Evolutionary conservation across 2,797 vertebrate genomes (phyloP), one percentile per base, ranked within the genome.

Genomic region (Lagocephalus sceleratus): DNA sequence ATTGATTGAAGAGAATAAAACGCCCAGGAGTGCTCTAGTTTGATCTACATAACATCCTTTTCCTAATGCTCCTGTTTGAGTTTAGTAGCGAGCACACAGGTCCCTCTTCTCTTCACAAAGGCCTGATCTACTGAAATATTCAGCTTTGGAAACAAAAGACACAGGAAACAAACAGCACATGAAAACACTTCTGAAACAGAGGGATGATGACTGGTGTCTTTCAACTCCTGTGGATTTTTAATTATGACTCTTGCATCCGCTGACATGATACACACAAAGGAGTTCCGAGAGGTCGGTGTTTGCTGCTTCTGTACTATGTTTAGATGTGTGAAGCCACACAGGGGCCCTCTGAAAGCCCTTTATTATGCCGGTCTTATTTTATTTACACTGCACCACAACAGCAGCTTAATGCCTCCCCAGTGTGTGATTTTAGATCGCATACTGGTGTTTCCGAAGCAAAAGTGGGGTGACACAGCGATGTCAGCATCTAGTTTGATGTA

Each of bases 31-130:
- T 78, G 71, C 73, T 75, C 57, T 17, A 54, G 71, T 80, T 85
- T 85, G 80, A 86, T 87, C 82, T 74, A 76, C 67, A 74, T 71
- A 67, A 82, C 84, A 83, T 85, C 78, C 80, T 82, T 77, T 71
- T 68, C 76, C 79, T 85, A 83, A 84, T 83, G 82, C 71, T 79
- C 72, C 71, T 71, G 68, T 43, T 75, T 29, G 79, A 78, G 73
- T 73, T 69, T 80, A 69, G 78, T 78, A 52, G 75, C 17, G 57
- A 86, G 72, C 69, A 66, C 60, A 35, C 51, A 6, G 63, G 66
- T 71, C 75, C 73, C 75, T 76, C 66, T 68, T 75, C 75, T 76
- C 66, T 68, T 75, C 73, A 81, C 75, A 72, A 76, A 71, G 72
- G 55, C 61, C 54, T 25, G 71, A 82, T 83, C 46, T 62, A 78